Evolutionary conservation across 1,140 invertebrate species (phyloP), one percentile per base, ranked within the genome.

Genomic region (Hypsibius dujardini): DNA sequence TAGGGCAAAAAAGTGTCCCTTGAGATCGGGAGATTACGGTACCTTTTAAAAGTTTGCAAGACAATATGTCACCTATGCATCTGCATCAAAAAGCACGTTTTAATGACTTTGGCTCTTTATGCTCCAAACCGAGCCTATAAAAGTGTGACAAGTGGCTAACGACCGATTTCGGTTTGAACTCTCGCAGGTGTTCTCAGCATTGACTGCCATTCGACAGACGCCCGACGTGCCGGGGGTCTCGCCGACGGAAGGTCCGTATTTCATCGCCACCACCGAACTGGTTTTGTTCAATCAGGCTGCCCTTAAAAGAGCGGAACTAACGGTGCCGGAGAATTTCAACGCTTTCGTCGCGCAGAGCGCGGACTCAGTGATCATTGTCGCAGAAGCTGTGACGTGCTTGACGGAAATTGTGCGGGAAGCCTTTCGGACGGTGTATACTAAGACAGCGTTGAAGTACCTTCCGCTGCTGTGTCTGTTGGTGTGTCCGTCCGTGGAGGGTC

Each of bases 311-410:
- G 42, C 12, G 7, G 7, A 12, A 12, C 12, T 67, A 7, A 45
- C 42, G 12, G 7, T 67, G 3, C 7, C 62, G 12, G 62, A 67
- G 62, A 12, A 45, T 42, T 67, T 67, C 62, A 42, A 67, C 7
- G 62, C 42, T 42, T 67, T 67, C 42, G 62, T 67, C 12, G 12
- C 12, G 7, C 62, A 42, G 62, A 67, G 62, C 62, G 42, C 62
- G 12, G 62, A 67, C 45, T 12, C 12, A 12, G 42, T 67, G 3
- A 67, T 67, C 7, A 12, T 67, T 42, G 62, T 67, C 3, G 42
- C 62, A 42, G 62, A 67, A 45, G 45, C 3, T 67, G 45, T 67
- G 3, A 7, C 62, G 12, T 42, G 7, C 12, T 7, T 67, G 42
- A 15, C 62, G 12, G 62, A 67, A 15, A 42, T 15, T 12, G 62